Base-by-base conservation (phyloP, 2,888 invertebrate species). In the Drosophila basisetae region DNA sequence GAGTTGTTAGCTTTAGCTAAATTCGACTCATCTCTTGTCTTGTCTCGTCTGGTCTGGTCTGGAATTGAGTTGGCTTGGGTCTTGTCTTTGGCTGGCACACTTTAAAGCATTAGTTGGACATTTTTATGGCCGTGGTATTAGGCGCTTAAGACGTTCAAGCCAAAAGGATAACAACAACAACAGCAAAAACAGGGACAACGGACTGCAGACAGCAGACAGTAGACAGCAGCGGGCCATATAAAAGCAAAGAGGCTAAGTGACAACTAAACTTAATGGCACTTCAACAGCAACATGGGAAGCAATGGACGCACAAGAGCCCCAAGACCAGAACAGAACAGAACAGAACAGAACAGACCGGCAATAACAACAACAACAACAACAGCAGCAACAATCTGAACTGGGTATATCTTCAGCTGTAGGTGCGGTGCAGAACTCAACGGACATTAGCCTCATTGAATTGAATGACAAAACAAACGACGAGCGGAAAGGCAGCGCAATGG, bases 211-310 rank as follows among this genome's bases (percentile, higher is more conserved):
- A 35, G 28, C 58, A 25, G 72, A 58, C 59, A 35, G 25, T 39
- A 43, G 70, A 66, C 70, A 58, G 47, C 68, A 56, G 59, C 73
- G 69, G 78, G 75, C 89, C 91, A 87, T 84, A 89, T 91, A 87
- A 89, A 91, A 91, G 85, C 84, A 92, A 91, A 92, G 92, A 90
- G 92, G 91, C 92, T 91, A 92, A 91, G 91, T 91, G 92, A 91
- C 92, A 92, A 90, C 90, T 91, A 91, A 91, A 88, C 91, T 92
- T 91, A 91, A 92, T 91, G 92, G 91, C 91, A 91, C 92, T 92
- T 88, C 91, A 88, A 91, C 87, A 91, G 88, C 91, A 91, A 90
- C 91, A 90, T 87, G 91, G 79, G 82, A 82, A 92, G 86, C 87
- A 89, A 89, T 91, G 87, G 90, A 91, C 91, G 91, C 78, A 80